Percentiles rank a stretch among this genome's conserved stretches.
These are phyloP conservation scores for Orycteropus afer DNA, from an alignment of 2,113 vertebrate genomes.

Conservation along the genomic window DNA sequence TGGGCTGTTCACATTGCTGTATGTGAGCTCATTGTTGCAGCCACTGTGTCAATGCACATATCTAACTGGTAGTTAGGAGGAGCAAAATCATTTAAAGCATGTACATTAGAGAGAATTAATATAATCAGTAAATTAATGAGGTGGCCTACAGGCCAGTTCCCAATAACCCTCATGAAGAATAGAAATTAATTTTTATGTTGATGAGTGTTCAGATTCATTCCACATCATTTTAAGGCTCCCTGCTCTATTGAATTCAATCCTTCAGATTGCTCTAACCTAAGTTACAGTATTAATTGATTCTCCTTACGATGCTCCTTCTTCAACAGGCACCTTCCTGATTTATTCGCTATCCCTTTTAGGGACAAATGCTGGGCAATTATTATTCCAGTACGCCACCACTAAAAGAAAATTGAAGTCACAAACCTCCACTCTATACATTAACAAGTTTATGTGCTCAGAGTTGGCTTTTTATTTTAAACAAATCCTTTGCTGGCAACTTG, in stretches of 20 bases:
- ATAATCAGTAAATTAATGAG: background rate
- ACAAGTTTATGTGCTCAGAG: constrained; percentile 31
- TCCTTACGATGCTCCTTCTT: background rate
- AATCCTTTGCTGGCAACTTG: constrained; percentile 57
- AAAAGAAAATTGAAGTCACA: constrained; percentile 34
- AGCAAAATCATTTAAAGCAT: no score
- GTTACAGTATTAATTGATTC: background rate
- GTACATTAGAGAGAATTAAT: background rate
- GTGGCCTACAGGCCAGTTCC: background rate
- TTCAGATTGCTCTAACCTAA: background rate
- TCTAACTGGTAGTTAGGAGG: background rate
- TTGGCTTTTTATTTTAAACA: constrained; percentile 52
- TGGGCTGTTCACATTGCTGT: background rate
- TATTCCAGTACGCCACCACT: background rate
- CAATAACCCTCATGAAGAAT: background rate
- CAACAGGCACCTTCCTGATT: background rate
- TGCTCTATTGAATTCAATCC: background rate
- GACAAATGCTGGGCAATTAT: background rate
- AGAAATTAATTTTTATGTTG: background rate
- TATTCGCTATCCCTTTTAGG: background rate
- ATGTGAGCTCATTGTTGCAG: background rate
- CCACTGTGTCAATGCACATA: background rate
- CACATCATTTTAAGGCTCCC: background rate
- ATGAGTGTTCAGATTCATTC: background rate
- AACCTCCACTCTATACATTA: background rate